These are phyloP conservation scores for Sarcophilus harrisii DNA, from an alignment of 2,797 vertebrate genomes.

Conservation along the genomic window DNA sequence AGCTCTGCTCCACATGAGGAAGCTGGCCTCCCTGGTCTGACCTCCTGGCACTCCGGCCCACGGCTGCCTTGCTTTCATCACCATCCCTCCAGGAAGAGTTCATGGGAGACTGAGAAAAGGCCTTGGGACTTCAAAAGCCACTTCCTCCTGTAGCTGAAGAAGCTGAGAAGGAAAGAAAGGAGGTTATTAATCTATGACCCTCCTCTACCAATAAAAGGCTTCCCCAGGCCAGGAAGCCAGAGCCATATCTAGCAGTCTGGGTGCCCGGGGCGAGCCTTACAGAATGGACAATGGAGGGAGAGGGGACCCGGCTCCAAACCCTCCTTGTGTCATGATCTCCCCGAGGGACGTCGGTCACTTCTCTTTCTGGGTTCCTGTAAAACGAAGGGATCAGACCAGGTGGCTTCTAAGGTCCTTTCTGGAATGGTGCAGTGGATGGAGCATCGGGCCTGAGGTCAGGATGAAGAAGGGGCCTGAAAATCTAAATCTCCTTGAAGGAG, in stretches of 20 bases:
- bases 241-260: not conserved
- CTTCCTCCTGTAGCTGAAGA: not conserved
- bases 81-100: not conserved
- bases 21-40: not conserved
- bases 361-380: not conserved
- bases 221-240: not conserved
- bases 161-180: not conserved
- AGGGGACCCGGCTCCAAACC: not conserved
- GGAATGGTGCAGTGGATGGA: not conserved
- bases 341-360: not conserved
- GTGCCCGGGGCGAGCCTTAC: not conserved
- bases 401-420: not conserved
- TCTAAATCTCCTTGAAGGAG: too few relatives aligned
- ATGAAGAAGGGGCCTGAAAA: not conserved
- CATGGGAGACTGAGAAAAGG: not conserved
- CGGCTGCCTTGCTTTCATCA: not conserved
- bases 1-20: not conserved
- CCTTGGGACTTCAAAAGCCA: not conserved
- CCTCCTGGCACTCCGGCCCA: not conserved
- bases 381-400: not conserved
- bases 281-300: not conserved
- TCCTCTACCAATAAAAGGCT: not conserved
- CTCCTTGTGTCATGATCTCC: not conserved
- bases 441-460: not conserved
- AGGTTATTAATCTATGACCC: not conserved